A percentile compares a stretch with the other conserved stretches of the same genome.
phyloP scores from a whole-genome alignment of 2,797 vertebrate genomes.

The Rhinichthys osculus region DNA sequence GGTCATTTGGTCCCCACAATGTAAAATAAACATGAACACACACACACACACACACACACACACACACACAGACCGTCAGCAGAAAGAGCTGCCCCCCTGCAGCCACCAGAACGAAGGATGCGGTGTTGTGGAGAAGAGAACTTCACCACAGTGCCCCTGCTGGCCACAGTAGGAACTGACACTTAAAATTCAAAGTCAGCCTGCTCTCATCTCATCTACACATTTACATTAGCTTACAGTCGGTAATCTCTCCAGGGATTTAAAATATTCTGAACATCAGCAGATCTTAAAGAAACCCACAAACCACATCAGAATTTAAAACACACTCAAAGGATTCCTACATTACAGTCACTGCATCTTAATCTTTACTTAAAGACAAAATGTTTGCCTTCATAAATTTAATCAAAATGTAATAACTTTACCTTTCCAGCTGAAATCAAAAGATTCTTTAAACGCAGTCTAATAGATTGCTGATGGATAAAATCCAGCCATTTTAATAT shows the following conservation, averaged over 20 bases:
- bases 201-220: not conserved
- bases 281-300: not conserved
- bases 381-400: not conserved
- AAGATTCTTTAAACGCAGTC: not conserved
- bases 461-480: not conserved
- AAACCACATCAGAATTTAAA: not conserved
- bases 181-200: constrained; percentile 27
- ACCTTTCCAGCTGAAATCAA: not conserved
- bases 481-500: not conserved
- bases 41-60: constrained; percentile 45
- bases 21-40: too few species aligned
- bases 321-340: not conserved
- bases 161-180: constrained; percentile 68
- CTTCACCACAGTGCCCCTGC: constrained; percentile 83
- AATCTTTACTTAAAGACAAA: not conserved
- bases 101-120: constrained; percentile 94
- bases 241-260: constrained; percentile 13
- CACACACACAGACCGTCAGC: constrained; percentile 76
- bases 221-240: constrained; percentile 2
- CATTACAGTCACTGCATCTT: constrained; percentile 1
- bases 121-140: constrained; percentile 87
- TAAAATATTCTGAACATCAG: constrained; percentile 10
- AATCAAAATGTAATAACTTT: not conserved
- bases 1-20: too few species aligned
- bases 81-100: constrained; percentile 87